A percentile compares a stretch with the other conserved stretches of the same genome.
phyloP scores from a whole-genome alignment of 2,113 vertebrate genomes.

The Takifugu bimaculatus region DNA sequence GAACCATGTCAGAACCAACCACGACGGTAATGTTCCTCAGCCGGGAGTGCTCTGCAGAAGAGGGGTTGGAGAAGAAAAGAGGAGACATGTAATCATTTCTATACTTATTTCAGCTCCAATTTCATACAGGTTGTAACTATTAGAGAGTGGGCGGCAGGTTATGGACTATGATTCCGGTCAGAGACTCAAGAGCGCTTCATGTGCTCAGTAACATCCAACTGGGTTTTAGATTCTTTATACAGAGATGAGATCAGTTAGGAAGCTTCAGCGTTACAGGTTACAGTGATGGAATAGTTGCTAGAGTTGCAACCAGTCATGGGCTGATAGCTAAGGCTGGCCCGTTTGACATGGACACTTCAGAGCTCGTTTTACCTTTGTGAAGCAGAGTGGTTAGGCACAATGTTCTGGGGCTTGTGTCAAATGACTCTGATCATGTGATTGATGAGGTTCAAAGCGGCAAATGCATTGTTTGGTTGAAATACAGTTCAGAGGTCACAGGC shows the following conservation, averaged over 20 bases:
- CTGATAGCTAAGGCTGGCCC: neutral
- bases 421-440: neutral
- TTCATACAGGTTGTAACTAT: neutral
- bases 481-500: neutral
- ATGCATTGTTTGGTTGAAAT: constrained; percentile 2
- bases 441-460: neutral
- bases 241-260: too few relatives aligned
- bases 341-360: neutral
- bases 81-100: constrained; percentile 11
- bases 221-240: too few relatives aligned
- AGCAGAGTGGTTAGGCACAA: neutral
- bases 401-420: constrained; percentile 1
- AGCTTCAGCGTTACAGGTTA: too few relatives aligned
- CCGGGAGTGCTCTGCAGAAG: constrained; percentile 70
- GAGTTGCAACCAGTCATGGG: too few relatives aligned
- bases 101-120: constrained; percentile 32
- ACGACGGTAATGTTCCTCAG: constrained; percentile 87
- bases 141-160: too few relatives aligned
- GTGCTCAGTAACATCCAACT: too few relatives aligned
- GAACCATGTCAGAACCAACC: constrained; percentile 86
- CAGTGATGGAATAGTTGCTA: too few relatives aligned
- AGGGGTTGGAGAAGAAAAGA: neutral
- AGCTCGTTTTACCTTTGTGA: constrained; percentile 3
- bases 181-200: too few relatives aligned
- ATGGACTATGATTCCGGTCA: too few relatives aligned